These are phyloP conservation scores for Leptodactylus fallax DNA, from an alignment of 2,797 vertebrate genomes.

Conservation along the genomic window DNA sequence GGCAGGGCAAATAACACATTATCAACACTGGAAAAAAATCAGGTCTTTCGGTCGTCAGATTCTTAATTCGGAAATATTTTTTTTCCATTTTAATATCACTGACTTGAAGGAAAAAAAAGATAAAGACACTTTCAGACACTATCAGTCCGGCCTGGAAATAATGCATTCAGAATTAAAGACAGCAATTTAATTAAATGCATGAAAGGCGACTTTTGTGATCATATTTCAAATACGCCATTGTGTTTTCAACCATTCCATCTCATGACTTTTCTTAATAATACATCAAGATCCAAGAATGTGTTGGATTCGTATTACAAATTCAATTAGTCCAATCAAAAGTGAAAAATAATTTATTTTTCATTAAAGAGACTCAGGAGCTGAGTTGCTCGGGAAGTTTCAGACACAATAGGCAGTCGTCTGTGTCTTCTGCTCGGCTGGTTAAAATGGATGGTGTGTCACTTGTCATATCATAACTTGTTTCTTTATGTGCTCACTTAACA, in stretches of 20 bases:
- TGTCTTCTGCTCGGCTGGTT: conserved; percentile 64
- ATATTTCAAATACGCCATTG: conserved; percentile 74
- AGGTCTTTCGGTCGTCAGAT: conserved; percentile 63
- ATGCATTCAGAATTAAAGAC: conserved; percentile 75
- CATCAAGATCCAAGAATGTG: conserved; percentile 74
- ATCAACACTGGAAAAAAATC: conserved; percentile 56
- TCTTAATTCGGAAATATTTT: conserved; percentile 69
- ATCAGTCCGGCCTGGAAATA: conserved; percentile 72
- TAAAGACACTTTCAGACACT: conserved; percentile 70
- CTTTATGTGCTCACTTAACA: conserved; percentile 72
- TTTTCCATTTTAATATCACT: conserved; percentile 67
- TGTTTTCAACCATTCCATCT: conserved; percentile 75
- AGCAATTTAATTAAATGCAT: conserved; percentile 77
- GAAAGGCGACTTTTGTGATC: conserved; percentile 74
- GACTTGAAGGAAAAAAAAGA: conserved; percentile 68
- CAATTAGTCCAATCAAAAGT: conserved; percentile 80
- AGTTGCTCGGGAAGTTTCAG: conserved; percentile 65
- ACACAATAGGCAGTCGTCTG: conserved; percentile 61
- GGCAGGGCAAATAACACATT: conserved; percentile 53
- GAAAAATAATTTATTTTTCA: conserved; percentile 78
- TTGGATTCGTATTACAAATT: conserved; percentile 76
- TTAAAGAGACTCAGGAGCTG: conserved; percentile 70
- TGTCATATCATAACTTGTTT: conserved; percentile 48
- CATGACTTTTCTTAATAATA: conserved; percentile 74
- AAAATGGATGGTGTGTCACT: conserved; percentile 67